phyloP scores from a whole-genome alignment of 2,113 vertebrate genomes.

The Henicopernis longicauda region DNA sequence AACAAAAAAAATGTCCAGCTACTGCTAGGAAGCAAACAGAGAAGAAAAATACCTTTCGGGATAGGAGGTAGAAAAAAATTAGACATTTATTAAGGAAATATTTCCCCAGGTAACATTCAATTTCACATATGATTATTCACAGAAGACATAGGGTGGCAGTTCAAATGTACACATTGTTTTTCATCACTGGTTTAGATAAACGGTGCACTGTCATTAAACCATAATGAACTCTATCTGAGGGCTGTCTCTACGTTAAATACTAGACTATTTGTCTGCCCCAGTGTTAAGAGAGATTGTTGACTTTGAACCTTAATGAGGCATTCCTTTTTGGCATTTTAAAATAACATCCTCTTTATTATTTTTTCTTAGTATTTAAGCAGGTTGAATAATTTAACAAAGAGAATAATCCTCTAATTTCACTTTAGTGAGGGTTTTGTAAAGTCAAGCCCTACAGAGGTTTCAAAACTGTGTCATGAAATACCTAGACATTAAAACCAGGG shows the following conservation, averaged over 20 bases:
- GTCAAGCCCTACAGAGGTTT: not conserved
- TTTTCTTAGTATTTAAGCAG: conserved; percentile 21
- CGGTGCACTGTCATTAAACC: not conserved
- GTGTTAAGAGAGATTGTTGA: not conserved
- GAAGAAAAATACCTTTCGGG: not conserved
- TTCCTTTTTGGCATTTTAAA: not conserved
- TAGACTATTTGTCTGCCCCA: not conserved
- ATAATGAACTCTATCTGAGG: not conserved
- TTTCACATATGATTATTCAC: not conserved
- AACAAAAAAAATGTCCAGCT: not conserved
- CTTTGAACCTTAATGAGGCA: not conserved
- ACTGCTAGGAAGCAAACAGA: not conserved
- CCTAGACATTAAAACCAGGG: not conserved
- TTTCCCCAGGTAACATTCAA: not conserved
- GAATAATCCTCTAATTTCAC: not conserved
- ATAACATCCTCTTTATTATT: not conserved
- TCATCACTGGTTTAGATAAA: not conserved
- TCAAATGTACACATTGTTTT: not conserved
- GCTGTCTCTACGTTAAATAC: not conserved
- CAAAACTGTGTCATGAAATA: not conserved
- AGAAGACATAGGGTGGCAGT: not conserved
- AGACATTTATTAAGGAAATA: not conserved
- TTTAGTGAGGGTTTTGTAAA: not conserved
- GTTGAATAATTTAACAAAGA: not conserved
- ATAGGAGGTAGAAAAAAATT: not conserved